Conservation (phyloP, 2,113 vertebrate species). For the Mormoops blainvillei region DNA sequence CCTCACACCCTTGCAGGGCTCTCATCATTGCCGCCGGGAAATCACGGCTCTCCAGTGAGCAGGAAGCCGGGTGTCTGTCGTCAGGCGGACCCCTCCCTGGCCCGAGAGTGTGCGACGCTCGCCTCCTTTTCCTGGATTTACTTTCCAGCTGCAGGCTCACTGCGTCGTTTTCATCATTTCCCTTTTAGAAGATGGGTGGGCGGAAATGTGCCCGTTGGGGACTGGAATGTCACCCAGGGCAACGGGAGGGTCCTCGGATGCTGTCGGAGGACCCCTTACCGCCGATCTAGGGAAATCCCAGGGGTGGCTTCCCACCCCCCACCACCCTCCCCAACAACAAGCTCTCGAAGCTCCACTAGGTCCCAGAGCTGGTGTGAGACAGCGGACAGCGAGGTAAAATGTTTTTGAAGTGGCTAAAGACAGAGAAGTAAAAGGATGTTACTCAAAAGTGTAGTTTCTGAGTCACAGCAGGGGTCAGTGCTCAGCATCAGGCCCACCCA, state of each 20-base stretch:
- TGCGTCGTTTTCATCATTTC: neutral
- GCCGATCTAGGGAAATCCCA: neutral
- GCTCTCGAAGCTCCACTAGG: neutral
- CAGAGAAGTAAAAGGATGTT: conserved; percentile 12
- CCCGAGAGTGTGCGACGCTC: neutral
- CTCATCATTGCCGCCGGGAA: neutral
- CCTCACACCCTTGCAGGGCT: neutral
- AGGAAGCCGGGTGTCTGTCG: neutral
- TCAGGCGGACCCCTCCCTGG: neutral
- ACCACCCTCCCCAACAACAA: no score
- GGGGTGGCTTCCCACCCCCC: no score
- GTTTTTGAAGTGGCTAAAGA: neutral
- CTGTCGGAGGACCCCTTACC: neutral
- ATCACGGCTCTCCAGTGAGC: neutral
- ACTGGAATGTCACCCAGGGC: neutral
- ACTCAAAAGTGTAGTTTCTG: conserved; percentile 12
- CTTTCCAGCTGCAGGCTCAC: neutral
- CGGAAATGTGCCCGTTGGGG: neutral
- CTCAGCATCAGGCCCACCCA: conserved; percentile 39
- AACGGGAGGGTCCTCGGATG: neutral
- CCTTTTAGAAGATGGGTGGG: neutral
- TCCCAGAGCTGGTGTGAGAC: neutral
- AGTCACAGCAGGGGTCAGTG: conserved; percentile 28
- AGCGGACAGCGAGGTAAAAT: neutral
- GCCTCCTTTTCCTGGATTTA: neutral